These are phyloP conservation scores for Vulpes ferrilata DNA, from an alignment of 2,113 vertebrate genomes.

Conservation along the genomic window DNA sequence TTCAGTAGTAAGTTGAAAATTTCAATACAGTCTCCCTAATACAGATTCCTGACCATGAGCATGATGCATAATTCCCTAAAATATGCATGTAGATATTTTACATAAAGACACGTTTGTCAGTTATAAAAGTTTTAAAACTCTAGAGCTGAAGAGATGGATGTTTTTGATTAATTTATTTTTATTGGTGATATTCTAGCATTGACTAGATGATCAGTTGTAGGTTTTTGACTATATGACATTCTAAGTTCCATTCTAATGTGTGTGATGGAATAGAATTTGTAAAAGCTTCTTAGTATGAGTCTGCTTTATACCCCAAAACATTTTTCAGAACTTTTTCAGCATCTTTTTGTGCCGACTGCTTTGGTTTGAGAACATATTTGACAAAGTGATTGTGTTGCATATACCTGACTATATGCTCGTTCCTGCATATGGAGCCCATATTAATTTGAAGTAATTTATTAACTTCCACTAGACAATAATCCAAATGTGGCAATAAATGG, in stretches of 20 bases:
- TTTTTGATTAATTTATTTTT: slow-evolving; percentile 35
- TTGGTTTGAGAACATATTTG: not conserved
- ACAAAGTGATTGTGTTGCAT: not conserved
- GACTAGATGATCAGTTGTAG: not conserved
- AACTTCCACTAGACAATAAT: not conserved
- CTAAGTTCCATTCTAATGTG: not conserved
- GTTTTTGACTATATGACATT: not conserved
- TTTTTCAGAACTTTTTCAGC: not conserved
- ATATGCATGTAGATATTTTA: slow-evolving; percentile 20
- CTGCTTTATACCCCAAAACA: slow-evolving; percentile 15
- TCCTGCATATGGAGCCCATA: not conserved
- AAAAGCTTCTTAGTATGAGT: not conserved
- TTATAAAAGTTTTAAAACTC: slow-evolving; percentile 39
- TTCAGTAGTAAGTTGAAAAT: not conserved
- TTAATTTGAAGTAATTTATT: not conserved
- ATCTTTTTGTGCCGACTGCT: not conserved
- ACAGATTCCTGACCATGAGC: not conserved
- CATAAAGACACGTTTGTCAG: not conserved
- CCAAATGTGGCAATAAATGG: not conserved
- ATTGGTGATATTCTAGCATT: not conserved
- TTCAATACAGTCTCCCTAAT: not conserved
- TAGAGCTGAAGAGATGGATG: not conserved
- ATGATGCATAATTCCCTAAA: not conserved
- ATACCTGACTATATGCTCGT: not conserved
- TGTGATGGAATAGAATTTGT: not conserved